A percentile compares a stretch with the other conserved stretches of the same genome.
Conservation (phyloP, 2,888 invertebrate species). For the Melolontha melolontha region DNA sequence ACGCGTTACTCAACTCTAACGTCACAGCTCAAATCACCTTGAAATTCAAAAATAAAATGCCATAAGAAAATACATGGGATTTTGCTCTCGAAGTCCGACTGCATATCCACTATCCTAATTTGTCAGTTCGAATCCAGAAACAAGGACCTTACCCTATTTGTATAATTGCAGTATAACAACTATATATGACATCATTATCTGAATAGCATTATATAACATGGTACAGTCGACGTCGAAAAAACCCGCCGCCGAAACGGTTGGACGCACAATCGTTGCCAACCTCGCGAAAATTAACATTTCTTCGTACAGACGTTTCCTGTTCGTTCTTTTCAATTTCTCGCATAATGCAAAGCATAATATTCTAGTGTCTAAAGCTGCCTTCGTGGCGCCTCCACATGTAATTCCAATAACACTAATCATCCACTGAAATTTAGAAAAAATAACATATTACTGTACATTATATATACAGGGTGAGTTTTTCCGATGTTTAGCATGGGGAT, state of each 20-base stretch:
- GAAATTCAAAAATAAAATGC: no score
- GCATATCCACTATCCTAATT: no score
- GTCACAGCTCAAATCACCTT: no score
- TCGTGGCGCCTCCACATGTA: slow-evolving; percentile 4
- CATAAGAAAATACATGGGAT: no score
- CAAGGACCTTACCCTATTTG: not conserved
- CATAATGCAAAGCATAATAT: slow-evolving; percentile 10
- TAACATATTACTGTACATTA: no score
- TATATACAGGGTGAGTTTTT: no score
- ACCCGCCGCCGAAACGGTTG: slow-evolving; percentile 37
- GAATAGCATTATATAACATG: slow-evolving; percentile 29
- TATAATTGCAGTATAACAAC: slow-evolving; percentile 19
- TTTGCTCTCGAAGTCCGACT: no score
- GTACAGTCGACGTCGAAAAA: slow-evolving; percentile 40
- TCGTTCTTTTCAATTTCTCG: slow-evolving; percentile 5
- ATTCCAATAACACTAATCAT: slow-evolving; percentile 10
- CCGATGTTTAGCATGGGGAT: no score
- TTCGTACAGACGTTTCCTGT: not conserved
- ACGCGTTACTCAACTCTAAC: no score
- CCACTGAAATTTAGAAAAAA: slow-evolving; percentile 8
- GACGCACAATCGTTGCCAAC: not conserved
- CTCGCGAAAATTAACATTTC: slow-evolving; percentile 9
- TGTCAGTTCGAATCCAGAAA: no score
- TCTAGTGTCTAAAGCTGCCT: not conserved
- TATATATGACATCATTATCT: slow-evolving; percentile 1